Conservation (phyloP, 2,797 vertebrate species). For the Heterohyrax brucei region DNA sequence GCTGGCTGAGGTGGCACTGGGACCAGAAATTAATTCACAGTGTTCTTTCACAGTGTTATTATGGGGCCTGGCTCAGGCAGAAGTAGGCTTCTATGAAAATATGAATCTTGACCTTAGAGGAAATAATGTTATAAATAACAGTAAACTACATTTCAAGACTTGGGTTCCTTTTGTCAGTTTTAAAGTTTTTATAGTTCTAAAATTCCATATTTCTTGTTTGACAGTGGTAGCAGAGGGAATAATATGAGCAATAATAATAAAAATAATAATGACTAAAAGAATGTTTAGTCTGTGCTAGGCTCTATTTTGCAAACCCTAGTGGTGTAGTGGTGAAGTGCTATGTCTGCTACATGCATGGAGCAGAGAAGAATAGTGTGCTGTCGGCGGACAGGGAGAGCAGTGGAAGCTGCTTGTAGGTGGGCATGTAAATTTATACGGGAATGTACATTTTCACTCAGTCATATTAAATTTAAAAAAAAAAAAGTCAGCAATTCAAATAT, state of each 20-base stretch:
- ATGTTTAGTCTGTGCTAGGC: background rate
- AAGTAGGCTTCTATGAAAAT: background rate
- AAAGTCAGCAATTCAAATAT: too few species aligned
- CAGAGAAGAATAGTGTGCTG: too few species aligned
- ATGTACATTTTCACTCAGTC: too few species aligned
- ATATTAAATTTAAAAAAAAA: too few species aligned
- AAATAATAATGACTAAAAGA: background rate
- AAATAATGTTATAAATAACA: background rate
- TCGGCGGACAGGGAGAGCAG: too few species aligned
- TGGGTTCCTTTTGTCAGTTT: background rate
- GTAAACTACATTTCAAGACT: background rate
- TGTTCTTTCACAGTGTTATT: background rate
- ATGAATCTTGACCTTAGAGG: background rate
- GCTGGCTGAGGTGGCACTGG: background rate
- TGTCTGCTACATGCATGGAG: too few species aligned
- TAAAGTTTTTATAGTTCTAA: slow-evolving; percentile 14
- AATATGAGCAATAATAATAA: background rate
- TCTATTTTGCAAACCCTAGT: background rate
- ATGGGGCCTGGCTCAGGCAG: background rate
- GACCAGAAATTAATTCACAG: background rate
- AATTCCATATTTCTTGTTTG: background rate
- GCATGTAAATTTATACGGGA: too few species aligned
- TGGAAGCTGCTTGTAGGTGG: too few species aligned
- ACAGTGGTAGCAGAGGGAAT: background rate
- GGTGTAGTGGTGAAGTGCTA: too few species aligned